Conservation (phyloP, 2,797 vertebrate genomes). For the Anableps anableps region DNA sequence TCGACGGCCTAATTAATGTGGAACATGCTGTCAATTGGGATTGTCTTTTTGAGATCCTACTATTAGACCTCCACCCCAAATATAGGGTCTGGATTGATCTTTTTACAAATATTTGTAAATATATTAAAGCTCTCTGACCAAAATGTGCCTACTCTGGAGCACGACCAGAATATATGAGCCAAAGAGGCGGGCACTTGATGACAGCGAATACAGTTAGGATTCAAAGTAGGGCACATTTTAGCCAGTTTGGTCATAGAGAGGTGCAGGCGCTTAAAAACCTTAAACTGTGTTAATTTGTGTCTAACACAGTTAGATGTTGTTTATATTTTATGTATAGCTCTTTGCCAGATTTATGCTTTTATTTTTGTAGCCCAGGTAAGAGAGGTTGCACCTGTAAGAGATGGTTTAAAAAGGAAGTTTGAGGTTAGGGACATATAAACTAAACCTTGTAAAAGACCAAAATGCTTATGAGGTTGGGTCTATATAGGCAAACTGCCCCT, state of each 20-base stretch:
- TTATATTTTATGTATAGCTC: not conserved
- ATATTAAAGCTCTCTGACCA: slow-evolving; percentile 1
- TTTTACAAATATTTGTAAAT: not conserved
- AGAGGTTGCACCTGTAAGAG: not conserved
- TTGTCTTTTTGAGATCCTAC: not conserved
- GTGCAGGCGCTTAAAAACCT: not conserved
- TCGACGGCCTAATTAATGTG: not conserved
- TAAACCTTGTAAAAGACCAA: not conserved
- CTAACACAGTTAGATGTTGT: too few relatives aligned
- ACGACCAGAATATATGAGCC: not conserved
- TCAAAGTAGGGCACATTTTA: not conserved
- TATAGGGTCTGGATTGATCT: not conserved
- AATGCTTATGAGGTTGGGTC: not conserved
- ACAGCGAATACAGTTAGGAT: not conserved
- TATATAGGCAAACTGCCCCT: not conserved
- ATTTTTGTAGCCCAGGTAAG: not conserved
- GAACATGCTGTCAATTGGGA: not conserved
- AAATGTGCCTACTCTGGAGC: not conserved
- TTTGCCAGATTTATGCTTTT: not conserved
- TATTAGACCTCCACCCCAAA: not conserved
- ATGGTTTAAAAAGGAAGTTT: not conserved
- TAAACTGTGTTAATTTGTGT: not conserved
- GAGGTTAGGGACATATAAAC: not conserved
- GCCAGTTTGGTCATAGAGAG: not conserved
- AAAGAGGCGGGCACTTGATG: not conserved